Percentiles rank a stretch among this genome's conserved stretches.
phyloP scores from a whole-genome alignment of 2,797 vertebrate genomes.

The Tympanoctomys barrerae region DNA sequence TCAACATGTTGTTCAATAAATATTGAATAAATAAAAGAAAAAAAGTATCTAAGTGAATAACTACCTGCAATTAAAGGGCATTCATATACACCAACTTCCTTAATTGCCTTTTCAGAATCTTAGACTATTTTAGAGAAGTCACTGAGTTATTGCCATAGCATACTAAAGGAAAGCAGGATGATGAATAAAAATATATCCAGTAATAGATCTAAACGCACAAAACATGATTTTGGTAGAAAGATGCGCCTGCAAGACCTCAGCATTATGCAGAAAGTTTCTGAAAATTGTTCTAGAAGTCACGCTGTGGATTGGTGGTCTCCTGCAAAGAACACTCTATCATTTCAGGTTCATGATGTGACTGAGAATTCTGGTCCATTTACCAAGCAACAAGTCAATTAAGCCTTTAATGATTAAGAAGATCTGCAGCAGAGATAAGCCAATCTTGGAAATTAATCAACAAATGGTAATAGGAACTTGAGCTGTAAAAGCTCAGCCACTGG shows the following conservation, averaged over 20 bases:
- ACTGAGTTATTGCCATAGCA: not conserved
- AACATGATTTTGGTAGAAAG: not conserved
- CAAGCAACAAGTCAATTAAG: conserved; percentile 45
- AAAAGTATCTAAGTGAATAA: not conserved
- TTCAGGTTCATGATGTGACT: not conserved
- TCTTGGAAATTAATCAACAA: conserved; percentile 59
- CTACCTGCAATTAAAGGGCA: not conserved
- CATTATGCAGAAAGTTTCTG: not conserved
- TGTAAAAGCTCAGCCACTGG: conserved; percentile 35
- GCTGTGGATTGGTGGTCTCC: not conserved
- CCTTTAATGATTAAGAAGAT: conserved; percentile 54
- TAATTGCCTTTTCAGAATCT: not conserved
- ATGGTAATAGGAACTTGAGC: not conserved
- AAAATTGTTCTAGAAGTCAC: not conserved
- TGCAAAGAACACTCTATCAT: not conserved
- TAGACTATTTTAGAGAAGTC: conserved; percentile 10
- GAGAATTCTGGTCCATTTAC: not conserved
- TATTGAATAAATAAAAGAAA: not conserved
- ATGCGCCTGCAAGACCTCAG: not conserved
- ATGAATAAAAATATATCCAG: not conserved
- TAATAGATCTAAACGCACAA: not conserved
- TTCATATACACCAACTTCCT: not conserved
- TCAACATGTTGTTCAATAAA: not conserved
- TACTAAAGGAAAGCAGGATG: not conserved
- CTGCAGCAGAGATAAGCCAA: conserved; percentile 8